Percentiles rank a stretch among this genome's conserved stretches.
Evolutionary conservation across 2,797 vertebrate species (phyloP).

Genomic region (Leptoclinus maculatus): DNA sequence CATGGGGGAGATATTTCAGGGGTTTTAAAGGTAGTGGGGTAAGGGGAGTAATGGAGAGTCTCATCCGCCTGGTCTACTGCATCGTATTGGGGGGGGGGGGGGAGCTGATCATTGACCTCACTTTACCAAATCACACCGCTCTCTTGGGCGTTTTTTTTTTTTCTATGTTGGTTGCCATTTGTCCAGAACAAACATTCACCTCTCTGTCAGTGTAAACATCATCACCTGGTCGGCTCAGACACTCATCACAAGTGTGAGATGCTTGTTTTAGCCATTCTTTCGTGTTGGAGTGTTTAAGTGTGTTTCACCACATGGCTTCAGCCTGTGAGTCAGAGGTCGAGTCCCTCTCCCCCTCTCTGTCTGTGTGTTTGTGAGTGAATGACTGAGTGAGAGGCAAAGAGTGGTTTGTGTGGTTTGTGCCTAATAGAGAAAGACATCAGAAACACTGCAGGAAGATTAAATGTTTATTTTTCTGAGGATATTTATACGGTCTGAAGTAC

Average conservation of each 20-base stretch:
- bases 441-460: slow-evolving; percentile 64
- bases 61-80: slow-evolving; percentile 48
- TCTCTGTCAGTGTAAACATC: slow-evolving; percentile 65
- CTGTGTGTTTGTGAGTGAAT: slow-evolving; percentile 31
- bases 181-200: slow-evolving; percentile 64
- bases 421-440: slow-evolving; percentile 70
- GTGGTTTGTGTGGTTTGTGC: slow-evolving; percentile 47
- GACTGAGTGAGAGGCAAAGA: slow-evolving; percentile 26
- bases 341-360: slow-evolving; percentile 16
- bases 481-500: slow-evolving; percentile 73
- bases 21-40: slow-evolving; percentile 63
- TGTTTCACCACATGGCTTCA: slow-evolving; percentile 32
- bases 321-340: slow-evolving; percentile 48
- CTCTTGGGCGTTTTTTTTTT: slow-evolving; percentile 3
- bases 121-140: slow-evolving; percentile 31
- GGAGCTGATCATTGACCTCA: slow-evolving; percentile 47
- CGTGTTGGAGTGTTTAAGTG: slow-evolving; percentile 29
- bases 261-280: slow-evolving; percentile 52
- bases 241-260: slow-evolving; percentile 48
- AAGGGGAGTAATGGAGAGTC: slow-evolving; percentile 38
- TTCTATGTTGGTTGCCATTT: slow-evolving; percentile 42
- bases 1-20: slow-evolving; percentile 65
- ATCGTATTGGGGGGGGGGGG: slow-evolving; percentile 36
- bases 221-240: slow-evolving; percentile 57
- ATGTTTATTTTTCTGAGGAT: slow-evolving; percentile 80